Percentiles rank a stretch among this genome's conserved stretches.
phyloP scores from a whole-genome alignment of 1,140 invertebrate genomes.

The Anastatus disparis region DNA sequence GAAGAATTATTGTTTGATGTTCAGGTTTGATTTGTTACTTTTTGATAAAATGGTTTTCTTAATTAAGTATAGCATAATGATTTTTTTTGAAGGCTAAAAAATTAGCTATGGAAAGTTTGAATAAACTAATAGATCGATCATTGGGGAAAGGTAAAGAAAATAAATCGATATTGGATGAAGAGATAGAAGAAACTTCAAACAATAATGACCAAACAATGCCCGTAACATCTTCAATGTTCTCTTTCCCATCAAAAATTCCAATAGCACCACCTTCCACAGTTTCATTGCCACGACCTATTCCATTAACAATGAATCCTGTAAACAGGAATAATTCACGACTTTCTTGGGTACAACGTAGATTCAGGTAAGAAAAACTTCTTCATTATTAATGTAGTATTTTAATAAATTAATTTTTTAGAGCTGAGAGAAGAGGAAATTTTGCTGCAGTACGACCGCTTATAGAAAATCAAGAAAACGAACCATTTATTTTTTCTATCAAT shows the following conservation, averaged over 20 bases:
- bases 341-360: slow-evolving; percentile 40
- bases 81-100: slow-evolving; percentile 54
- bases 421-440: slow-evolving; percentile 36
- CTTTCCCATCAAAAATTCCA: slow-evolving; percentile 5
- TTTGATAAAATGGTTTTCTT: slow-evolving; percentile 1
- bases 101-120: slow-evolving; percentile 50
- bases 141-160: slow-evolving; percentile 30
- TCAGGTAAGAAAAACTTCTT: slow-evolving; percentile 20
- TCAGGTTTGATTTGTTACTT: slow-evolving; percentile 43
- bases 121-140: slow-evolving; percentile 42
- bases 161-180: neutral
- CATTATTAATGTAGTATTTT: neutral
- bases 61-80: neutral
- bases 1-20: slow-evolving; percentile 52
- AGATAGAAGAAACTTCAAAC: neutral
- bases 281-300: slow-evolving; percentile 11
- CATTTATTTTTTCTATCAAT: slow-evolving; percentile 5
- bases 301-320: neutral
- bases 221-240: neutral
- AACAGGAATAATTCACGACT: slow-evolving; percentile 32
- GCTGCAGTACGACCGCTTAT: neutral
- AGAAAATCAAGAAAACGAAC: slow-evolving; percentile 10
- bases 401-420: slow-evolving; percentile 6
- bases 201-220: neutral
- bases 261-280: neutral